Percentiles rank a stretch among this genome's conserved stretches.
These are phyloP conservation scores for Ophiothrix spiculata DNA, from an alignment of 35 echinoderm and acorn worm species.

Conservation along the genomic window DNA sequence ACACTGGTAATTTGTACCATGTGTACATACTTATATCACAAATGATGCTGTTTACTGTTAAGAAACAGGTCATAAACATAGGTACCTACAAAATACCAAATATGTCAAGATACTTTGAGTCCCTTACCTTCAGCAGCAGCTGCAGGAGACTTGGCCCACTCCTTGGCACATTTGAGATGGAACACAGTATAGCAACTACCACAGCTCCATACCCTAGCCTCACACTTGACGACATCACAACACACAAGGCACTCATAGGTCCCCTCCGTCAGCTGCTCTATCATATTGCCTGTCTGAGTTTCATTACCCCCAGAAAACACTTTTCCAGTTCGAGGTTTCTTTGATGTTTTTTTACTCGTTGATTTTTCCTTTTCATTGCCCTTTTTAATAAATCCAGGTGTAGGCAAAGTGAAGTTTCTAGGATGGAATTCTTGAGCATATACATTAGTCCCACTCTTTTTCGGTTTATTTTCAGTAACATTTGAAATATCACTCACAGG, in stretches of 20 bases:
- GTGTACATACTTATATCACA: too few species aligned
- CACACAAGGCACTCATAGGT: conserved; percentile 90
- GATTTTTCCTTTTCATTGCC: not conserved
- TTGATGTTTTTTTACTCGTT: not conserved
- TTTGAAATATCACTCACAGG: too few species aligned
- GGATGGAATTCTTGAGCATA: not conserved
- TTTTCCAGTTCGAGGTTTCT: not conserved
- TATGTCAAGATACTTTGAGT: too few species aligned
- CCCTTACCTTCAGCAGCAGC: conserved; percentile 68
- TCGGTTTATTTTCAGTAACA: not conserved
- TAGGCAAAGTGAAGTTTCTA: not conserved
- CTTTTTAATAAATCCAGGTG: not conserved
- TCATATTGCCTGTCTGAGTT: conserved; percentile 80
- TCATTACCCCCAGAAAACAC: conserved; percentile 18
- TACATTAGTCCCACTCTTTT: not conserved
- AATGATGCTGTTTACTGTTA: too few species aligned
- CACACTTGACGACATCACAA: conserved; percentile 65
- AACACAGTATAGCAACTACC: conserved; percentile 90
- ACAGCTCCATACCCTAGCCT: conserved; percentile 80
- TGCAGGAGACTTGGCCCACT: conserved; percentile 83
- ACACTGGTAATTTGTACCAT: too few species aligned
- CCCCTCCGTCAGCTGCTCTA: conserved; percentile 78
- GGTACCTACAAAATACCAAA: too few species aligned
- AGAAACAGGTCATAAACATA: too few species aligned
- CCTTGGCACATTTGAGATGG: conserved; percentile 85